phyloP scores from a whole-genome alignment of 1,140 invertebrate genomes.

The Phocides pigmalion region DNA sequence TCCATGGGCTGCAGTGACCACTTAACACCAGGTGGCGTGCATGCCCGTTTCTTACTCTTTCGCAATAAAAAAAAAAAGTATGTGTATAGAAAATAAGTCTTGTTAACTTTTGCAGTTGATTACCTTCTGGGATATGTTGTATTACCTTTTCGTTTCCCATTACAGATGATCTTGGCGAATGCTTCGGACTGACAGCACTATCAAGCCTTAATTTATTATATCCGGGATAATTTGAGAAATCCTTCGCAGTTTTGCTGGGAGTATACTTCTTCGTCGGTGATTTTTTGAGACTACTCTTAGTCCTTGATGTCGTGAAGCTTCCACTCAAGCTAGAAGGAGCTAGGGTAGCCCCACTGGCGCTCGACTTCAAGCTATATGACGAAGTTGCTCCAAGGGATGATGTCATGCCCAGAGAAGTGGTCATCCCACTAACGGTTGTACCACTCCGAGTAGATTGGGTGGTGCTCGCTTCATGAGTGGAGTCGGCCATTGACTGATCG shows the following conservation, averaged over 20 bases:
- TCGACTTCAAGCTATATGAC: constrained; percentile 74
- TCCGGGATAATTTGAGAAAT: constrained; percentile 64
- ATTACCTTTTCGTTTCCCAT: constrained; percentile 66
- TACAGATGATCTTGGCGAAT: constrained; percentile 61
- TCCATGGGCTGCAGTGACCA: too few species aligned
- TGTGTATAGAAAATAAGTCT: too few species aligned
- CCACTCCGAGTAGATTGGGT: constrained; percentile 63
- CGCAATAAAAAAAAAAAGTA: too few species aligned
- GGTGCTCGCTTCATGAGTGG: constrained; percentile 59
- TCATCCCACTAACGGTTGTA: constrained; percentile 62
- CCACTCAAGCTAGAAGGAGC: constrained; percentile 72
- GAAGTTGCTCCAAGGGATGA: constrained; percentile 70
- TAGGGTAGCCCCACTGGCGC: constrained; percentile 61
- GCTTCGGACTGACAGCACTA: constrained; percentile 80
- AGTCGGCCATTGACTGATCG: constrained; percentile 60
- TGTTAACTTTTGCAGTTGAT: too few species aligned
- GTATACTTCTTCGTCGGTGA: constrained; percentile 73
- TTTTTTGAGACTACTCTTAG: constrained; percentile 76
- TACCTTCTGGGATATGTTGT: neutral
- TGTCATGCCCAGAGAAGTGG: constrained; percentile 65
- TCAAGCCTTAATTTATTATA: constrained; percentile 80
- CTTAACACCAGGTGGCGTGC: too few species aligned
- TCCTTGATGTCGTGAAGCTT: constrained; percentile 68
- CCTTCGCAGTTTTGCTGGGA: constrained; percentile 62
- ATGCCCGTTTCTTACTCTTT: too few species aligned